These are phyloP conservation scores for Apeira syringaria DNA, from an alignment of 2,888 invertebrate species.

Conservation along the genomic window DNA sequence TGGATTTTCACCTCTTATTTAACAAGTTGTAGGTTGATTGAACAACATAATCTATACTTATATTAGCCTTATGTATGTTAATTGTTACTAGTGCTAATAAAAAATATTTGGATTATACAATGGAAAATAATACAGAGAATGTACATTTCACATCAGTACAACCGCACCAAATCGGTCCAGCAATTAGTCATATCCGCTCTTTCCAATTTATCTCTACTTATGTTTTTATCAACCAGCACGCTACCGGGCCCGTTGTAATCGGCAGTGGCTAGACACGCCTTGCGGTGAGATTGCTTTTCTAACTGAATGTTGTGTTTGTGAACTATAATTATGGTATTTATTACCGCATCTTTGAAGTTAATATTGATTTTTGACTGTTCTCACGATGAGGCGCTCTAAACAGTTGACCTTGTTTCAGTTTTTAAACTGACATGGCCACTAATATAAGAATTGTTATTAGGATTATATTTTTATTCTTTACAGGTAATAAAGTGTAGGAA, in stretches of 20 bases:
- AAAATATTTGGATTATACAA: no score
- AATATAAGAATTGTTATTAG: no score
- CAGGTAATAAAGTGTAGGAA: no score
- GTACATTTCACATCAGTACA: neutral
- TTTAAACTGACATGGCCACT: no score
- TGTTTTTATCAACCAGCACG: constrained; percentile 49
- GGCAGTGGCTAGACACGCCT: constrained; percentile 57
- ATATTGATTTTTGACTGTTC: constrained; percentile 7
- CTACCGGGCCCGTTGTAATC: constrained; percentile 47
- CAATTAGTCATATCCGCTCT: constrained; percentile 60
- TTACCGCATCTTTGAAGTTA: constrained; percentile 16
- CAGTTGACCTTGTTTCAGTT: no score
- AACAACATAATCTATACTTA: no score
- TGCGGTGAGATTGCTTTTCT: constrained; percentile 35
- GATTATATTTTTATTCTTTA: no score
- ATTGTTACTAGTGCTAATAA: no score
- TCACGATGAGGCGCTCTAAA: constrained; percentile 2
- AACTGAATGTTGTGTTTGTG: constrained; percentile 12
- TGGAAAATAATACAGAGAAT: no score
- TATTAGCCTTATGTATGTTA: no score
- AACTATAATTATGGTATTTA: constrained; percentile 21
- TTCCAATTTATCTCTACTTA: constrained; percentile 43
- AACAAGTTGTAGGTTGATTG: no score
- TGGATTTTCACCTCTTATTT: no score
- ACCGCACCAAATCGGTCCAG: constrained; percentile 24